Base-by-base conservation (phyloP, 2,888 invertebrate genomes). In the Tipula lateralis region DNA sequence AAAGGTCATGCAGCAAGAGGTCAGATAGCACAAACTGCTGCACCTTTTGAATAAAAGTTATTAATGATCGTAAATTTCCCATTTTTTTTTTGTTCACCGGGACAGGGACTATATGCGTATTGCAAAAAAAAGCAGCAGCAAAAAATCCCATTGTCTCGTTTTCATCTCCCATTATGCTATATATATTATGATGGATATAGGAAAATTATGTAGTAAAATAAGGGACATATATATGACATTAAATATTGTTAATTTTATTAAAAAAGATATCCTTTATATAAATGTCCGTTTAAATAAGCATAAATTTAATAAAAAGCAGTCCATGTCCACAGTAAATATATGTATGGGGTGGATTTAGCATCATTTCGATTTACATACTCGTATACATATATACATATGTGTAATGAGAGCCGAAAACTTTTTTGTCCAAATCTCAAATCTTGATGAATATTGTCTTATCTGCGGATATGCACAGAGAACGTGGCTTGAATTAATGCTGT, bases 51-150 rank as follows among this genome's bases (percentile, higher is more conserved):
- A 66, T 66, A 66, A 24, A 66, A 19, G 24, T 66, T 66, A 66
- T 66, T 66, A 66, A 66, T 66, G 66, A 66, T 66, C 66, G 24
- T 66, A 66, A 66, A 66, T 66, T 66, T 66, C 66, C 66, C 66
- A 66, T 24, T 66, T 66, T 19, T 66, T 66, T 66, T 66, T 66
- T 66, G 44, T 50, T 16, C 16, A 2, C 44, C 44, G 44, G 16
- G n/a, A n/a, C 13, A 50, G 16, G 6, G n/a, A n/a, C n/a, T n/a
- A n/a, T n/a, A n/a, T 32, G 6, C 32, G 9, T 19, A 66, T 9
- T 66, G 66, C 66, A 66, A 66, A n/a, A 44, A 44, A 44, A 44
- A 44, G 16, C 7, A 36, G 12, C 36, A 36, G 44, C 44, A 50
- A 50, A 50, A 50, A 50, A 50, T 50, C 19, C 66, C 9, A 24